These are phyloP conservation scores for Brachionichthys hirsutus DNA, from an alignment of 2,113 vertebrate genomes.

Conservation along the genomic window DNA sequence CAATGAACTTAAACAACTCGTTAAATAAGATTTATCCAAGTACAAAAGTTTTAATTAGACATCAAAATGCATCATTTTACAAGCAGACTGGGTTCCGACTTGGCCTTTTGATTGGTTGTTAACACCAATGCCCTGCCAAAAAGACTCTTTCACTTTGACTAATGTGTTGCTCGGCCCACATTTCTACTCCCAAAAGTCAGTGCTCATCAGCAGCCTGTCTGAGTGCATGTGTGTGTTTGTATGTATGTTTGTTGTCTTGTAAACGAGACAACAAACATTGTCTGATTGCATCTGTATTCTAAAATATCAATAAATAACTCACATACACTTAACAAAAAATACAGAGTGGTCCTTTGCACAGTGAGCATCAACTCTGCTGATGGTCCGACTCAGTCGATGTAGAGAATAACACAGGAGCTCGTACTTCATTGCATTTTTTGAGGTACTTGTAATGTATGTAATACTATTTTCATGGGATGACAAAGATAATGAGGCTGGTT, in stretches of 20 bases:
- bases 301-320: conserved; percentile 12
- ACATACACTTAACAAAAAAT: conserved; percentile 15
- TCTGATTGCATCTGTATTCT: conserved; percentile 12
- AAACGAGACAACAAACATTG: neutral
- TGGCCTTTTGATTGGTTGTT: conserved; percentile 56
- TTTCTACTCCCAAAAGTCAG: conserved; percentile 20
- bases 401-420: no score
- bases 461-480: no score
- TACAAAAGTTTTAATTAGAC: conserved; percentile 23
- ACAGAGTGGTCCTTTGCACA: neutral
- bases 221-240: neutral
- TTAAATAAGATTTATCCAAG: conserved; percentile 20
- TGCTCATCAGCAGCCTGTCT: conserved; percentile 20
- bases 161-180: conserved; percentile 17
- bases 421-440: no score
- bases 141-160: conserved; percentile 27
- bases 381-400: no score
- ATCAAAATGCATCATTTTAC: conserved; percentile 20
- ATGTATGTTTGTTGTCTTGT: conserved; percentile 1
- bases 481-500: no score
- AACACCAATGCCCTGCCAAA: conserved; percentile 30
- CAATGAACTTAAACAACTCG: conserved; percentile 22
- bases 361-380: no score
- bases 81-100: conserved; percentile 29
- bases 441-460: no score